Conservation (phyloP, 1,140 invertebrate genomes). For the Musca vetustissima region DNA sequence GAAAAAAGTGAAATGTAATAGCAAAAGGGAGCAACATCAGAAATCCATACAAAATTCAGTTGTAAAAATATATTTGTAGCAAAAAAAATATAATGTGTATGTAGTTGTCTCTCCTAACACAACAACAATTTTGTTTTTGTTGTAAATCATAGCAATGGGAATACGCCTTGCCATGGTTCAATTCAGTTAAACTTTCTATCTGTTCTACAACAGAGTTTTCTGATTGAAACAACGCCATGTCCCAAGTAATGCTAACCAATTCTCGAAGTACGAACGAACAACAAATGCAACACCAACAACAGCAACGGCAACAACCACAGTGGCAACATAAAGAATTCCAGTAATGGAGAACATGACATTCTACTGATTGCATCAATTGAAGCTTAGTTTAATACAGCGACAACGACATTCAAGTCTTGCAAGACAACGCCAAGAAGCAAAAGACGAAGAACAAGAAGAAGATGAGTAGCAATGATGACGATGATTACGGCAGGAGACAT, state of each 20-base stretch:
- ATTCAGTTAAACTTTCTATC: background rate
- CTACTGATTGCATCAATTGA: conserved; percentile 22
- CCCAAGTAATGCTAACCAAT: conserved; percentile 11
- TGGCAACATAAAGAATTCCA: background rate
- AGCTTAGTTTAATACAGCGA: conserved; percentile 12
- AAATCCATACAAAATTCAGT: conserved; percentile 15
- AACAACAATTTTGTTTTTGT: background rate
- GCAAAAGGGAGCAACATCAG: background rate
- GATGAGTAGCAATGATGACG: too few relatives aligned
- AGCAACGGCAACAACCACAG: background rate
- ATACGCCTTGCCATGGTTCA: background rate
- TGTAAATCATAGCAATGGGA: conserved; percentile 21
- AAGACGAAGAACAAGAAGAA: too few relatives aligned
- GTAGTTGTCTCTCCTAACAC: too few relatives aligned
- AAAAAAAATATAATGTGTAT: too few relatives aligned
- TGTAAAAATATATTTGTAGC: background rate
- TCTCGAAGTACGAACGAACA: background rate
- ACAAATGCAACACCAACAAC: background rate
- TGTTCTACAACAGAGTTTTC: background rate
- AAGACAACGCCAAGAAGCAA: background rate
- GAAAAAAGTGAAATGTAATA: too few relatives aligned
- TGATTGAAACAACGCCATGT: conserved; percentile 20
- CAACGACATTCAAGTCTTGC: background rate
- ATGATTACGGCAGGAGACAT: too few relatives aligned
- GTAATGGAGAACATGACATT: conserved; percentile 14